Base-by-base conservation (phyloP, 2,797 vertebrate genomes). In the Channa striata region DNA sequence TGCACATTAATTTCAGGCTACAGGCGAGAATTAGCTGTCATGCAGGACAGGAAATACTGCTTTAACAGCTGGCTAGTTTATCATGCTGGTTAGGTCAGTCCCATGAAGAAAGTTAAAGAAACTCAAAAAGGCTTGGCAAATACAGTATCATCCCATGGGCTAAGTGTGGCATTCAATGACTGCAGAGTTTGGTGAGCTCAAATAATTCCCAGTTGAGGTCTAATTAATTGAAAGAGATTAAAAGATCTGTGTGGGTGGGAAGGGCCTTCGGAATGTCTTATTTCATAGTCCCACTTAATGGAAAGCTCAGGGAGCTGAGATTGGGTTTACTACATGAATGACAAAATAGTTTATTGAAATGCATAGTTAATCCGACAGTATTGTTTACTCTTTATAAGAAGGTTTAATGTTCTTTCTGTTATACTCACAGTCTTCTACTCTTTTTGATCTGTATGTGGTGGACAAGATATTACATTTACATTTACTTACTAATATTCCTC, bases 1-100 rank as follows among this genome's bases (percentile, higher is more conserved):
- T 52, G 11, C 19, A 69, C 13, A 21, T 61, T 63, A 0, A 56
- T 57, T 44, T 62, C 13, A 53, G 64, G 52, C 43, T 61, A 37
- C 9, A 4, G 34, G 60, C 21, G n/a, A 34, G 19, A 67, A 47
- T 19, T 25, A 36, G 12, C 19, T 50, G 13, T 53, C 34, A 14
- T 17, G 16, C 20, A 47, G 36, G 33, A 61, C 2, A 2, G 14
- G n/a, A 7, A 48, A 14, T 49, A 36, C 37, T 37, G 19, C 5
- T 56, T 57, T 16, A 25, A 37, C 52, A 50, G 12, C n/a, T 36
- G 43, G 50, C 0, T 42, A 11, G 40, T 50, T 80, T 39, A 39
- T 36, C 52, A 13, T n/a, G 8, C 0, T 17, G 8, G 57, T 12
- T 10, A 13, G 1, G 42, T 54, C 48, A 33, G n/a, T 46, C 54